Base-by-base conservation (phyloP, 2,888 invertebrate species). In the Lochmaea crataegi region DNA sequence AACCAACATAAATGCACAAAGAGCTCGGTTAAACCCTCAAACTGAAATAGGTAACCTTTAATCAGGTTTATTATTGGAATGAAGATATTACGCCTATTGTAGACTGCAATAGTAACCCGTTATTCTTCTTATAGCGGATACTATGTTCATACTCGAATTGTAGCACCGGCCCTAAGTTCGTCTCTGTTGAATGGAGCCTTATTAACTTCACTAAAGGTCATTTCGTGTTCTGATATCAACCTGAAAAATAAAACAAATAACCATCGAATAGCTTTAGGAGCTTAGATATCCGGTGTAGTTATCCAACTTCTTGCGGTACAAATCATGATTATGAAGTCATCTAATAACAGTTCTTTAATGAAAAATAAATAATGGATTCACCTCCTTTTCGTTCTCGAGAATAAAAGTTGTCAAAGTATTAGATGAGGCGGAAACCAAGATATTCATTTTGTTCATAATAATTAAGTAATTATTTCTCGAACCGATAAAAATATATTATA, bases 241-340 rank as follows among this genome's bases (percentile, higher is more conserved):
- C 4, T 7, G 18, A 56, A 56, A 56, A 56, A 56, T 56, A 18
- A 56, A 14, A 56, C 53, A 56, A 56, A 56, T 3, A 56, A 18
- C 53, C 12, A 16, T 12, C 6, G 16, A 10, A 56, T 56, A 12
- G 53, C 53, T 56, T 18, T 16, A 18, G 51, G 51, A 56, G 53
- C 16, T 56, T 56, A 56, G 18, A 56, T 56, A 56, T 16, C 16
- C 53, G 53, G 53, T 56, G 53, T 18, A 56, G 16, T 56, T n/a
- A 56, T 56, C 53, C 16, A n/a, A 18, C 16, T 56, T 45, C 14
- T 10, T 16, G 16, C 53, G 53, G 51, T 56, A 56, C 53, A 56
- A 56, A 56, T 56, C 53, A 56, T 56, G 16, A 56, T 56, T 14
- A 56, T 56, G 11, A 56, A 56, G 18, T 56, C 1, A 0, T n/a